Percentiles rank a stretch among this genome's conserved stretches.
These are phyloP conservation scores for Champsocephalus gunnari DNA, from an alignment of 2,797 vertebrate genomes.

Conservation along the genomic window DNA sequence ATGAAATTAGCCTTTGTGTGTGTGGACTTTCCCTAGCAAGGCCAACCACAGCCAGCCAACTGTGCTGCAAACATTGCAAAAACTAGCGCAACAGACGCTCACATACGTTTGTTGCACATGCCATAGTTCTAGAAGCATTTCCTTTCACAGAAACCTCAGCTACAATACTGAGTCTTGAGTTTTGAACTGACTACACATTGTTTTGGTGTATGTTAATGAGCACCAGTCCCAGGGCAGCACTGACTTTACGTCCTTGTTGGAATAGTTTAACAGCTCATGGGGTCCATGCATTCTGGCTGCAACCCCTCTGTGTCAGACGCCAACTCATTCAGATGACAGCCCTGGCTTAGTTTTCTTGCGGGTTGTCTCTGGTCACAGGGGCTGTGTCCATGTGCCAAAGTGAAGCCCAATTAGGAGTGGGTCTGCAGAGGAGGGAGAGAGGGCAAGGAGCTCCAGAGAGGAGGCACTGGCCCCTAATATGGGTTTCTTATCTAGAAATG, in stretches of 20 bases:
- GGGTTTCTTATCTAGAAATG: conserved; percentile 42
- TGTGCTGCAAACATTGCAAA: no score
- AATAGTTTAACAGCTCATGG: conserved; percentile 16
- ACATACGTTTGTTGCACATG: background rate
- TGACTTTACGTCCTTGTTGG: background rate
- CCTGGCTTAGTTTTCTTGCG: conserved; percentile 42
- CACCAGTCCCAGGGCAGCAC: background rate
- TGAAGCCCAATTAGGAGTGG: conserved; percentile 54
- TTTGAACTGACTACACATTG: conserved; percentile 9
- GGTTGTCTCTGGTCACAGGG: conserved; percentile 38
- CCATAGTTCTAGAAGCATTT: background rate
- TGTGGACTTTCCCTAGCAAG: no score
- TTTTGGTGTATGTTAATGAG: conserved; percentile 9
- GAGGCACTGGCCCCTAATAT: conserved; percentile 21
- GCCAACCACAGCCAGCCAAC: no score
- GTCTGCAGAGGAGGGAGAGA: conserved; percentile 33
- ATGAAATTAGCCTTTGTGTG: no score
- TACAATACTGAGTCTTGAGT: background rate
- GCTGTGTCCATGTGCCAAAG: conserved; percentile 57
- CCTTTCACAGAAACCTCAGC: conserved; percentile 4
- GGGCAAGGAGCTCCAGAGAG: conserved; percentile 29
- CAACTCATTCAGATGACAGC: conserved; percentile 55
- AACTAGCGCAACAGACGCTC: no score
- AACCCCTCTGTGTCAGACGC: conserved; percentile 1
- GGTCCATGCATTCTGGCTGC: conserved; percentile 29